phyloP scores from a whole-genome alignment of 2,888 invertebrate species.

The Xestia sexstrigata region DNA sequence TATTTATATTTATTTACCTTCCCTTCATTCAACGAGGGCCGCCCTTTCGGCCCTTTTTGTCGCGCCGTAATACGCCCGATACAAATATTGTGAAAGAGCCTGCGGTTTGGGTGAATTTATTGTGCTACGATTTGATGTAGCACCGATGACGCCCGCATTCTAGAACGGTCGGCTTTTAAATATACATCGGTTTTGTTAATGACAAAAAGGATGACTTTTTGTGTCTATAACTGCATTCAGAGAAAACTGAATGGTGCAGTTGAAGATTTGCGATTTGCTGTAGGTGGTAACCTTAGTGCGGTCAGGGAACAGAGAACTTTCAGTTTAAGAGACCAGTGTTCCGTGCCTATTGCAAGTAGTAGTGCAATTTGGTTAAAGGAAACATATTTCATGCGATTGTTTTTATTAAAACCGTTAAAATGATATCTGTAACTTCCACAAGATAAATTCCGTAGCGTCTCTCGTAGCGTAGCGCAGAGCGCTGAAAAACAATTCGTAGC shows the following conservation, averaged over 20 bases:
- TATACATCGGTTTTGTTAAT: constrained; percentile 52
- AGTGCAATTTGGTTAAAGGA: background rate
- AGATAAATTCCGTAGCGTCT: constrained; percentile 16
- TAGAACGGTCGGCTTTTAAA: constrained; percentile 63
- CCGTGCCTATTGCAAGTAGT: background rate
- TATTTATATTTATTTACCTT: constrained; percentile 91
- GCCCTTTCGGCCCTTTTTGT: constrained; percentile 90
- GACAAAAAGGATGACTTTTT: constrained; percentile 45
- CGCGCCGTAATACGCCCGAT: constrained; percentile 86
- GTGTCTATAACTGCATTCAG: background rate
- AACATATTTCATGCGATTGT: background rate
- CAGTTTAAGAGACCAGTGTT: background rate
- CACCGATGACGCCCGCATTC: constrained; percentile 79
- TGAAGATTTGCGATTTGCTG: background rate
- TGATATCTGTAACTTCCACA: background rate
- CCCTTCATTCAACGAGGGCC: constrained; percentile 90
- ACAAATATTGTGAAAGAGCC: constrained; percentile 90
- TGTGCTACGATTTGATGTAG: constrained; percentile 86
- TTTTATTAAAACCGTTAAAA: background rate
- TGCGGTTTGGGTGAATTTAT: constrained; percentile 90
- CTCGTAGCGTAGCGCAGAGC: constrained; percentile 9
- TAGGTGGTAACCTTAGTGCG: background rate
- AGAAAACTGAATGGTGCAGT: background rate
- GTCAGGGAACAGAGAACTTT: background rate
- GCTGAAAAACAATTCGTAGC: constrained; percentile 39